phyloP scores from a whole-genome alignment of 2,888 invertebrate species.

The Sinodicranocentrus sp. region DNA sequence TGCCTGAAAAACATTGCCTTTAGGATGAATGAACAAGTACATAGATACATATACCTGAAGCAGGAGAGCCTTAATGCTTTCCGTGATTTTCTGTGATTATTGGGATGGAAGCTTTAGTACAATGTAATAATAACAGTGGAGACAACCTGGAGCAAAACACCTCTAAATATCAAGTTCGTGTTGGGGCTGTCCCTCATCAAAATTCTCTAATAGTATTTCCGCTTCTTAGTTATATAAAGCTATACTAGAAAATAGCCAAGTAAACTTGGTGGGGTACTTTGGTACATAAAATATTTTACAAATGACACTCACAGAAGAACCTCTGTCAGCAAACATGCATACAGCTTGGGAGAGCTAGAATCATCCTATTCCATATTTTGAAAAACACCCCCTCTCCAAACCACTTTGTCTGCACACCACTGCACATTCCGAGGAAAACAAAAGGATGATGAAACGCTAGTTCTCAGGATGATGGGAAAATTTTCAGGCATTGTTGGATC shows the following conservation, averaged over 20 bases:
- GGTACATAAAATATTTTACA: no score
- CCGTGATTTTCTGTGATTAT: slow-evolving; percentile 58
- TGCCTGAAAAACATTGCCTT: slow-evolving; percentile 31
- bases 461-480: slow-evolving; percentile 60
- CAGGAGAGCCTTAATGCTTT: no score
- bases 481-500: slow-evolving; percentile 11
- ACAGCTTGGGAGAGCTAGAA: no score
- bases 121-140: slow-evolving; percentile 58
- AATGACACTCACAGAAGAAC: no score
- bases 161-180: slow-evolving; percentile 32
- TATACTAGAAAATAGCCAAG: no score
- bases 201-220: not conserved
- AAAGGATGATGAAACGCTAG: slow-evolving; percentile 61
- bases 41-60: not conserved
- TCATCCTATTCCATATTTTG: no score
- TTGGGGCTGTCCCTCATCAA: slow-evolving; percentile 27
- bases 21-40: slow-evolving; percentile 27
- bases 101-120: slow-evolving; percentile 45
- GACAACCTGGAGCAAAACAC: slow-evolving; percentile 58
- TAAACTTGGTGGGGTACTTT: no score
- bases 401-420: not conserved
- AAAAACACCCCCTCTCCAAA: slow-evolving; percentile 1
- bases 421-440: slow-evolving; percentile 37
- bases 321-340: no score
- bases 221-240: no score